Base-by-base conservation (phyloP, 2,113 vertebrate species). In the Diadophis punctatus region DNA sequence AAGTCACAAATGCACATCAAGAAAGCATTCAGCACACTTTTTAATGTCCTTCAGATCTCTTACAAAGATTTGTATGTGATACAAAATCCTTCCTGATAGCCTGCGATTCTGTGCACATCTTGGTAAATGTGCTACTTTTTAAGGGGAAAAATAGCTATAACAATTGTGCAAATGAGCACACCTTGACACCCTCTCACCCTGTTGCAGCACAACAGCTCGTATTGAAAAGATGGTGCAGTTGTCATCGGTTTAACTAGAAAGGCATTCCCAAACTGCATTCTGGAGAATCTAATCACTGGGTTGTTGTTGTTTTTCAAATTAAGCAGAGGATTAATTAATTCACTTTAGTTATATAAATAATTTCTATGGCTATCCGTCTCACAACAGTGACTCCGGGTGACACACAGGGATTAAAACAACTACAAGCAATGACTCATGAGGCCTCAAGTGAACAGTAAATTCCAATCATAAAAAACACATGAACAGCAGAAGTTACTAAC, bases 1-100 rank as follows among this genome's bases (percentile, higher is more conserved):
- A 48, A 96, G 95, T 91, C 95, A 91, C 63, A 94, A 94, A 95
- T 91, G 10, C 49, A 23, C 94, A 94, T 88, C 94, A 95, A 94
- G 93, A 93, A 92, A 84, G 91, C 4, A 14, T 68, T 52, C 91
- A 93, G 5, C 23, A 92, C 74, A 92, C 89, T 86, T 18, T 60
- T 89, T 53, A 51, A n/a, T 93, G 93, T 95, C 63, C 90, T 95
- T 94, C 90, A 92, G 87, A 87, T 14, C 2, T 91, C 90, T 93
- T 93, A 43, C n/a, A 87, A 90, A 58, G 22, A 0, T 90, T 93
- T 84, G 55, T 49, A 30, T 46, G 34, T 48, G 60, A 91, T 88
- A 92, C 93, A 94, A 39, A 22, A 93, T 56, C 80, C 43, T 34
- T 1, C 10, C 84, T 94, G 87, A 94, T 92, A 90, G 91, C 48